A percentile compares a stretch with the other conserved stretches of the same genome.
phyloP scores from a whole-genome alignment of 1,140 invertebrate species.

The Leptoteleia sp. region DNA sequence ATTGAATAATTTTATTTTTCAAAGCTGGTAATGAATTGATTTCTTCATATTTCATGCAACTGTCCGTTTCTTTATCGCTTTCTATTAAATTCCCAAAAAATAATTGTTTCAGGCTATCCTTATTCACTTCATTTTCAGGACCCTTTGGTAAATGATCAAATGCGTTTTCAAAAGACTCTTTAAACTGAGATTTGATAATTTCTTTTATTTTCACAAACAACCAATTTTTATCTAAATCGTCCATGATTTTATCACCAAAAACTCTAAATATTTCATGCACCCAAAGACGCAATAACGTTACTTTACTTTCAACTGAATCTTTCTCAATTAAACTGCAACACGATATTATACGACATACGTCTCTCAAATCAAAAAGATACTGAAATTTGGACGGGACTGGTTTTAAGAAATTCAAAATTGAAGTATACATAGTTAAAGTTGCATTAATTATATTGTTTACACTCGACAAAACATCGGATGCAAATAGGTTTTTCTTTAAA shows the following conservation, averaged over 20 bases:
- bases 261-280: slow-evolving; percentile 86
- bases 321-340: slow-evolving; percentile 85
- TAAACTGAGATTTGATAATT: slow-evolving; percentile 80
- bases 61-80: slow-evolving; percentile 73
- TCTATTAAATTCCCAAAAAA: slow-evolving; percentile 86
- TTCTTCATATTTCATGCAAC: slow-evolving; percentile 85
- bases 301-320: slow-evolving; percentile 83
- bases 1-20: slow-evolving; percentile 81
- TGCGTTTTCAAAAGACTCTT: slow-evolving; percentile 81
- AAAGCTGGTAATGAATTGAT: slow-evolving; percentile 83
- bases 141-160: slow-evolving; percentile 78
- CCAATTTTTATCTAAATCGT: slow-evolving; percentile 83
- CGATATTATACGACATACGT: slow-evolving; percentile 84
- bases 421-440: slow-evolving; percentile 84
- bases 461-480: slow-evolving; percentile 82
- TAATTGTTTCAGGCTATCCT: slow-evolving; percentile 83
- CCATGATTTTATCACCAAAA: slow-evolving; percentile 85
- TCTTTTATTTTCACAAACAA: slow-evolving; percentile 81
- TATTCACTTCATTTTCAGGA: slow-evolving; percentile 78
- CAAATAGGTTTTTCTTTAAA: slow-evolving; percentile 83
- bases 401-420: slow-evolving; percentile 80
- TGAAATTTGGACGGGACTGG: slow-evolving; percentile 85
- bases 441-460: slow-evolving; percentile 84
- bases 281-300: slow-evolving; percentile 83
- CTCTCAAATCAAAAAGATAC: slow-evolving; percentile 86